Percentiles rank a stretch among this genome's conserved stretches.
phyloP scores from a whole-genome alignment of 2,888 invertebrate genomes.

The Polyommatus icarus region DNA sequence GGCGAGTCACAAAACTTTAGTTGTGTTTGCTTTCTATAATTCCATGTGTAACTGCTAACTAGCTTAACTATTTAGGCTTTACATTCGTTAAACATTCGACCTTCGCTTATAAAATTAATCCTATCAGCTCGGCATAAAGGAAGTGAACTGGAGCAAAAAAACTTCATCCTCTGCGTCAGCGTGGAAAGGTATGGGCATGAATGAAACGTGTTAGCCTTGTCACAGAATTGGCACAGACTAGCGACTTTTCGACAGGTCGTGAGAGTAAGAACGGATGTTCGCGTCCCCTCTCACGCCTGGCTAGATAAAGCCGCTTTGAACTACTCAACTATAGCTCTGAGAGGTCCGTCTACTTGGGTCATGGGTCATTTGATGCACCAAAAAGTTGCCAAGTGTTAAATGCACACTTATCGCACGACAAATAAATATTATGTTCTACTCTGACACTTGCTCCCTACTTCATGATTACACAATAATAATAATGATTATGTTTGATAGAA shows the following conservation, averaged over 20 bases:
- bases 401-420: no score
- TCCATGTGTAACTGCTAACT: no score
- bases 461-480: no score
- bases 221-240: conserved; percentile 4
- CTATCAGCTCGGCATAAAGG: neutral
- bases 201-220: conserved; percentile 28
- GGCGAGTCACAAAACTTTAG: no score
- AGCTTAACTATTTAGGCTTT: no score
- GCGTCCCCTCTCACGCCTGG: neutral
- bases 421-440: no score
- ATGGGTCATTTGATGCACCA: no score
- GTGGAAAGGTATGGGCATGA: conserved; percentile 19
- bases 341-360: no score
- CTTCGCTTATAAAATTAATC: neutral
- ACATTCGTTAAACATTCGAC: no score
- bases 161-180: neutral
- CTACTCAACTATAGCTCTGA: neutral
- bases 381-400: no score
- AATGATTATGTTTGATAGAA: neutral
- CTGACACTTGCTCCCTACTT: no score
- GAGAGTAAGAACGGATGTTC: neutral
- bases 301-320: neutral
- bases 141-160: neutral
- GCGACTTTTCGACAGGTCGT: conserved; percentile 6
- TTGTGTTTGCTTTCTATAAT: no score